Evolutionary conservation across 2,113 vertebrate species (phyloP), one percentile per base, ranked within the genome.

Genomic region (Nothoprocta perdicaria): DNA sequence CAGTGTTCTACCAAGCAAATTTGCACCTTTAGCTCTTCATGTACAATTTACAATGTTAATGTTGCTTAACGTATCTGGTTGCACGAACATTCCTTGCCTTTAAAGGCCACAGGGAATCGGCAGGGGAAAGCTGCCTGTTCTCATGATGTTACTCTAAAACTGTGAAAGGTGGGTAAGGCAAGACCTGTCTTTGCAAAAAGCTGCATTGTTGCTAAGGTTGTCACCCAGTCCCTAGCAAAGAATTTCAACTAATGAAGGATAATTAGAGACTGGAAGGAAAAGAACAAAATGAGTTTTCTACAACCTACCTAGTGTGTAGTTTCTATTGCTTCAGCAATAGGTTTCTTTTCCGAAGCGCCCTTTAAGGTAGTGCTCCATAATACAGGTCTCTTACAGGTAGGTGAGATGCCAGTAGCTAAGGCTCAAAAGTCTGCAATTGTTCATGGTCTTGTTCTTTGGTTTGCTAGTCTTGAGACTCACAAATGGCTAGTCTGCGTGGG

Each of bases 401-500:
- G 63, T n/a, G 6, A 55, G 5, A 58, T 27, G 48, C 68, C 46
- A 12, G 41, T 10, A 46, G 73, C 22, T 38, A 55, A 82, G 58
- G 50, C 43, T 55, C 40, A 9, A 45, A 11, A 27, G 26, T 41
- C 9, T 58, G 43, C 62, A 7, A 19, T 4, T 50, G 10, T 2
- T 74, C 19, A 8, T 33, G 2, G n/a, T 18, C 46, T 61, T 60
- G 35, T 76, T 43, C 10, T 48, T 18, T 11, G 0, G 0, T 10
- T 38, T 57, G 53, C 53, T 57, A 18, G 53, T 57, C 53, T 17
- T 57, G 53, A 57, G 53, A 31, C 27, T 57, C 29, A 58, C 27
- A 31, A 29, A 58, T 1, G 0, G 45, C 0, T 2, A 38, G 67
- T 68, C 19, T 3, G 4, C 5, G 1, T 75, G 31, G 45, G 9